Evolutionary conservation across 1,140 invertebrate species (phyloP).

Genomic region (Drosophila sulfurigaster): DNA sequence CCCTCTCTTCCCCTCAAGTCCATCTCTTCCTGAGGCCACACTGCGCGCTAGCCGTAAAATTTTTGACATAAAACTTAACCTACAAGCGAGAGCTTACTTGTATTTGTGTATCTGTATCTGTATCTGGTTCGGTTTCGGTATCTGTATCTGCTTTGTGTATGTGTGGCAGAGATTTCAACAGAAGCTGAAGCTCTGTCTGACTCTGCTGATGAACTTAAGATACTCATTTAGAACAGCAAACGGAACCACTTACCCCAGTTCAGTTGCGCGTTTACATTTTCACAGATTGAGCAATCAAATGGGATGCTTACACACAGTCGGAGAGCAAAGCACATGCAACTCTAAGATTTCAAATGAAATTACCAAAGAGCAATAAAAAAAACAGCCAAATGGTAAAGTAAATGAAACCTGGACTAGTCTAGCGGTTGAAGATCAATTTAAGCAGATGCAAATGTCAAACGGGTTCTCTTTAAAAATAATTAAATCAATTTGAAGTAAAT

Average conservation of each 20-base stretch:
- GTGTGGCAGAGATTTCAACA: slow-evolving; percentile 56
- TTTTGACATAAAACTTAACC: slow-evolving; percentile 69
- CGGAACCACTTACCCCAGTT: slow-evolving; percentile 59
- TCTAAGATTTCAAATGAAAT: neutral
- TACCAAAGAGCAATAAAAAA: neutral
- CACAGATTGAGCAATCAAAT: slow-evolving; percentile 36
- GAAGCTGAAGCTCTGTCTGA: slow-evolving; percentile 35
- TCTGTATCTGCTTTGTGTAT: slow-evolving; percentile 15
- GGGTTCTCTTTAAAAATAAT: neutral
- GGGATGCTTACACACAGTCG: neutral
- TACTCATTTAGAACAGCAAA: slow-evolving; percentile 61
- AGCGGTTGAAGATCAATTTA: neutral
- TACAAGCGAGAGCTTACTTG: slow-evolving; percentile 41
- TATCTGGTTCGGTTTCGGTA: neutral
- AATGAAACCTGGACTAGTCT: slow-evolving; percentile 91
- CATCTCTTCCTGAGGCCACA: neutral
- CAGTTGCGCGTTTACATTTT: slow-evolving; percentile 45
- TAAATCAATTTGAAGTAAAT: neutral
- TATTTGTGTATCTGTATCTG: slow-evolving; percentile 26
- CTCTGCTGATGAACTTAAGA: slow-evolving; percentile 65
- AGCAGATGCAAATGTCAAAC: neutral
- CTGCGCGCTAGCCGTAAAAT: slow-evolving; percentile 53
- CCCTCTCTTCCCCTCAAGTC: neutral
- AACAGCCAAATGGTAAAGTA: slow-evolving; percentile 72
- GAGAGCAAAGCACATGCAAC: slow-evolving; percentile 2